Conservation (phyloP, 2,113 vertebrate genomes). For the Garra rufa region DNA sequence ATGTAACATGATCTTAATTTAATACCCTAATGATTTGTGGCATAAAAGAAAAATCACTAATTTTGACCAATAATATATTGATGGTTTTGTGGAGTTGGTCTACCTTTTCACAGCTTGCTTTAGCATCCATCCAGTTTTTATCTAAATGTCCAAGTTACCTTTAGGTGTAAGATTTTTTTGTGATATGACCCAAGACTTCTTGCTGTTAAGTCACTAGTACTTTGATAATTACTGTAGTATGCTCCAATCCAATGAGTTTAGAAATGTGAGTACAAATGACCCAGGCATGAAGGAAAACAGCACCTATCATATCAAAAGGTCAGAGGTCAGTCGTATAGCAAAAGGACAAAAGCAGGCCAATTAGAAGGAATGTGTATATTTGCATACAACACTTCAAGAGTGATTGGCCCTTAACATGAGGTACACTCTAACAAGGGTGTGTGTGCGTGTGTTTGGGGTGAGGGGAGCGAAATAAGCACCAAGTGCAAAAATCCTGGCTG, state of each 20-base stretch:
- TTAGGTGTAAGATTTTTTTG: not conserved
- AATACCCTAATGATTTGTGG: too few species aligned
- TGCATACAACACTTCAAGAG: constrained; percentile 12
- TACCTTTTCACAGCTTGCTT: not conserved
- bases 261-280: not conserved
- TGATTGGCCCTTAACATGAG: constrained; percentile 42
- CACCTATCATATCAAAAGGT: not conserved
- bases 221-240: not conserved
- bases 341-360: not conserved
- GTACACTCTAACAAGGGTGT: constrained; percentile 34
- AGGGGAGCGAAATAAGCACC: constrained; percentile 74
- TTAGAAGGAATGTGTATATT: constrained; percentile 10
- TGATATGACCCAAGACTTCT: not conserved
- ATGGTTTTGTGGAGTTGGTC: too few species aligned
- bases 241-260: not conserved
- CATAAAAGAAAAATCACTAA: too few species aligned
- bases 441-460: constrained; percentile 37
- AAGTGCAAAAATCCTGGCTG: constrained; percentile 77
- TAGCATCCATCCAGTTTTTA: not conserved
- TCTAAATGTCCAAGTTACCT: too few species aligned
- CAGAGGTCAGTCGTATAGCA: not conserved
- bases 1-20: too few species aligned
- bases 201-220: not conserved
- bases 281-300: not conserved
- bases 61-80: too few species aligned